These are phyloP conservation scores for Netelia fuscicornis DNA, from an alignment of 2,888 invertebrate genomes.

Conservation along the genomic window DNA sequence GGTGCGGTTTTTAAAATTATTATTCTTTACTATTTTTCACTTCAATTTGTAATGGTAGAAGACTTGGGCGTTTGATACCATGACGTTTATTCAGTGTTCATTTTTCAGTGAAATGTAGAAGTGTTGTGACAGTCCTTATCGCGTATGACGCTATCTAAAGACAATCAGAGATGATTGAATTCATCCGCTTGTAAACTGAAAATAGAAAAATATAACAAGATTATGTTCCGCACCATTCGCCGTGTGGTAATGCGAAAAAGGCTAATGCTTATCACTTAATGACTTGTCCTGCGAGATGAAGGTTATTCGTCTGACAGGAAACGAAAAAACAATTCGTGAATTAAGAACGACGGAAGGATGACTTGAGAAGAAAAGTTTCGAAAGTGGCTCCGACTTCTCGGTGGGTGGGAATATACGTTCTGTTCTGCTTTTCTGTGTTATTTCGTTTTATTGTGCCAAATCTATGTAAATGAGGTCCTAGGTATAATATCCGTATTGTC, in stretches of 20 bases:
- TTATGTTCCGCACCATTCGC: not conserved
- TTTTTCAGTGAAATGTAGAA: conserved; percentile 10
- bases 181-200: conserved; percentile 16
- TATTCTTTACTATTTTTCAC: not conserved
- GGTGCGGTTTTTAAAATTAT: not conserved
- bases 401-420: conserved; percentile 9
- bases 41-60: not conserved
- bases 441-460: not conserved
- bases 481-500: not conserved
- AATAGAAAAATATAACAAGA: not conserved
- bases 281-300: conserved; percentile 35
- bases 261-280: not conserved
- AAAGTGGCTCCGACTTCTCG: conserved; percentile 49
- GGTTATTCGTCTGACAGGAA: conserved; percentile 54
- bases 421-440: not conserved
- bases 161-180: conserved; percentile 26
- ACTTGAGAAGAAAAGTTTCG: conserved; percentile 33
- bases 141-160: conserved; percentile 17
- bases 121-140: conserved; percentile 28
- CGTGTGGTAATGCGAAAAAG: not conserved
- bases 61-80: conserved; percentile 21
- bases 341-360: conserved; percentile 39
- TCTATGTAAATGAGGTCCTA: not conserved
- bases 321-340: conserved; percentile 23
- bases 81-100: conserved; percentile 19